Evolutionary conservation across 2,888 invertebrate genomes (phyloP), one percentile per base, ranked within the genome.

Genomic region (Corbicula japonica): DNA sequence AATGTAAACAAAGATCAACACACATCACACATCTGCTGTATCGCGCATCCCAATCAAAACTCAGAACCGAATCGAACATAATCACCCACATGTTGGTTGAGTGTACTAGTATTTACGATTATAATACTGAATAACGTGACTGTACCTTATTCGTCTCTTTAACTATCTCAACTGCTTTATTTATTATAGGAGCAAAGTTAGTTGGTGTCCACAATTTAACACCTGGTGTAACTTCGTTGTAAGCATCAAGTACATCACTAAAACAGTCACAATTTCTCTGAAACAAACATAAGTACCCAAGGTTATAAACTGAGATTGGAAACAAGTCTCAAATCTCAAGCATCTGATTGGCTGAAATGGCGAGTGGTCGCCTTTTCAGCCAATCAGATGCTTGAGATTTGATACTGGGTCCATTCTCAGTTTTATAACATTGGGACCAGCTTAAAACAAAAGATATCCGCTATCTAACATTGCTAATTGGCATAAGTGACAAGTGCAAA

Each of bases 151-250:
- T 87, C 8, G 91, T 91, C 70, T 86, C 86, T 69, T 92, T 91
- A 70, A 94, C 94, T 60, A 94, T 93, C 65, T 94, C 92, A 44
- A 94, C 92, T 4, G 94, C 94, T 62, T 93, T 91, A 73, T 93
- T 88, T 73, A 94, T 94, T 63, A 94, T 87, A 1, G 94, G 94
- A 0, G 94, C 94, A 80, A 94, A 94, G 86, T 94, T 94, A 30
- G 94, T 94, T 0, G 94, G 94, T 2, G 94, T 94, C 54, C 94
- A 93, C 18, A 94, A 90, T 15, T 89, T 88, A 4, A 94, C 92
- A 32, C 87, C 90, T 4, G 93, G 93, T 3, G 94, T 94, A 5
- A 94, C 89, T 28, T 92, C 87, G 74, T 93, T 93, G 86, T 94
- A 94, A 1, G 91, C 89, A 28, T 91, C 88, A 30, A 94, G 82